These are phyloP conservation scores for Fulmarus glacialis DNA, from an alignment of 2,113 vertebrate genomes.

Conservation along the genomic window DNA sequence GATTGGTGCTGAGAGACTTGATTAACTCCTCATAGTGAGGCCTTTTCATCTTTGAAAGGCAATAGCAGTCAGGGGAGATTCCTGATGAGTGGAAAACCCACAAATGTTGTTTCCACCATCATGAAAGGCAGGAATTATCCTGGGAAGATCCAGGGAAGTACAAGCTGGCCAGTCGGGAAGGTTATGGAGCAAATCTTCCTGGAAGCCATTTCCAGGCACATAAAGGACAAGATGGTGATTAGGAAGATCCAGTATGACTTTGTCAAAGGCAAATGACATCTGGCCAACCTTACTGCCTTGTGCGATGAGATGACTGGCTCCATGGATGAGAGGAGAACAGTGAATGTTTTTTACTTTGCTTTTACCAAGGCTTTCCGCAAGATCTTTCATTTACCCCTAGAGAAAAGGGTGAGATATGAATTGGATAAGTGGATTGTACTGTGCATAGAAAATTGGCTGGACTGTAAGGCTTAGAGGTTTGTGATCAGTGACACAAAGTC, in stretches of 20 bases:
- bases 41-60: background rate
- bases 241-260: background rate
- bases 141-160: background rate
- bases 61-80: background rate
- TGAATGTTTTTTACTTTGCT: background rate
- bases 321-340: background rate
- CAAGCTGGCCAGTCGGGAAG: background rate
- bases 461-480: background rate
- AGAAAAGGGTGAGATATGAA: background rate
- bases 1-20: background rate
- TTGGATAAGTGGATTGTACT: background rate
- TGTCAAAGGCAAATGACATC: background rate
- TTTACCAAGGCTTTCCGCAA: background rate
- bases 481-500: background rate
- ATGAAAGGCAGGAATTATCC: background rate
- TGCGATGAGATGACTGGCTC: background rate
- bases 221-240: background rate
- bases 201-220: background rate
- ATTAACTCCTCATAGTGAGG: fast-evolving
- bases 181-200: background rate
- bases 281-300: background rate
- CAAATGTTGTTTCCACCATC: background rate
- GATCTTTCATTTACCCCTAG: background rate
- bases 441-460: background rate
- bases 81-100: background rate